A percentile compares a stretch with the other conserved stretches of the same genome.
phyloP scores from a whole-genome alignment of 1,140 invertebrate genomes.

The Apis dorsata region DNA sequence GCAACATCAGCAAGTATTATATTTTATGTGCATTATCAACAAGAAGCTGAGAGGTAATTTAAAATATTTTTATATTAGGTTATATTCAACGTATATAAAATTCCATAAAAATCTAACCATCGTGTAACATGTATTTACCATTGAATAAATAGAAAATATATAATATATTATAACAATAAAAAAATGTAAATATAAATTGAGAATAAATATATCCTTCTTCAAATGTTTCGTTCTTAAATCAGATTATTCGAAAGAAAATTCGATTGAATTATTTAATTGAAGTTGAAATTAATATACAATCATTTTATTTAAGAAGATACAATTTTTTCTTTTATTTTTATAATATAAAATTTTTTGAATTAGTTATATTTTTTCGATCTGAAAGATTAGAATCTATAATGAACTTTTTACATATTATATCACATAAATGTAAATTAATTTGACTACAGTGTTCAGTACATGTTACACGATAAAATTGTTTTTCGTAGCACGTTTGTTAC shows the following conservation, averaged over 20 bases:
- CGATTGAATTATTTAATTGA: background rate
- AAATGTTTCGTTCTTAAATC: background rate
- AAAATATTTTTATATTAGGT: slow-evolving; percentile 7
- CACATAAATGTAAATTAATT: background rate
- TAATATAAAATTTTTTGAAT: background rate
- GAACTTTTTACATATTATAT: too few relatives aligned
- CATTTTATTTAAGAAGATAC: background rate
- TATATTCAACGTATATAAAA: background rate
- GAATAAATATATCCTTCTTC: background rate
- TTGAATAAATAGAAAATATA: background rate
- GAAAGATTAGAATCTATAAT: background rate
- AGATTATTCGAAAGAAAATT: background rate
- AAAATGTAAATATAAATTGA: background rate
- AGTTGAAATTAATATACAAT: background rate
- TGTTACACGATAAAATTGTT: slow-evolving; percentile 1
- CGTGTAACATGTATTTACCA: background rate
- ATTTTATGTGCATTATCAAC: slow-evolving; percentile 85
- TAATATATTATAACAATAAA: background rate
- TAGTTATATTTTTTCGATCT: background rate
- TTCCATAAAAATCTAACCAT: background rate
- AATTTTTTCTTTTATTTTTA: background rate
- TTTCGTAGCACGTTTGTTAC: background rate
- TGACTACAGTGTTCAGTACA: background rate
- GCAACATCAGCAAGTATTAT: slow-evolving; percentile 80
- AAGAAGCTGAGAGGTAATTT: slow-evolving; percentile 82